Evolutionary conservation across 2,113 vertebrate genomes (phyloP).

Genomic region (Pseudorectes ferrugineus): DNA sequence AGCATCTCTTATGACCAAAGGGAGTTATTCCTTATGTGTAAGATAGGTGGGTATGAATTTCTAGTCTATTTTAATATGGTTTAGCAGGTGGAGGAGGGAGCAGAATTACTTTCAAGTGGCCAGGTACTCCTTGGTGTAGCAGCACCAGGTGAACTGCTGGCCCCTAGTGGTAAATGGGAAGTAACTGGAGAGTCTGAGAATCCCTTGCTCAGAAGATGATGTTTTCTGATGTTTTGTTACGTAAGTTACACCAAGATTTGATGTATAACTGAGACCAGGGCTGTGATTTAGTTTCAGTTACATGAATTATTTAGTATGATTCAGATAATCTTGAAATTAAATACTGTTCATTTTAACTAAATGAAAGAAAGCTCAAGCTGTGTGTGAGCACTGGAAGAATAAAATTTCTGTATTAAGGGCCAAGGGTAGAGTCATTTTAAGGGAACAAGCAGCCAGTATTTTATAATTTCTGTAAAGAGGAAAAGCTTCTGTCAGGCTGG

Average conservation of each 20-base stretch:
- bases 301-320: background rate
- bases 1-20: background rate
- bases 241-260: background rate
- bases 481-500: background rate
- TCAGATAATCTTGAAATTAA: background rate
- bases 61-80: background rate
- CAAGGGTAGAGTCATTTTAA: background rate
- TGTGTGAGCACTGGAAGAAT: background rate
- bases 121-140: background rate
- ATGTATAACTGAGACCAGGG: background rate
- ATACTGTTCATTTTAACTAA: background rate
- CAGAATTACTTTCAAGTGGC: background rate
- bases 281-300: background rate
- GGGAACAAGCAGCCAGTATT: background rate
- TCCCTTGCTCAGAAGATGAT: background rate
- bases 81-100: background rate
- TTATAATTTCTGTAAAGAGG: background rate
- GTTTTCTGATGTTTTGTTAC: background rate
- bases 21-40: background rate
- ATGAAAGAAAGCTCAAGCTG: background rate
- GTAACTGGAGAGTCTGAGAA: background rate
- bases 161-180: slow-evolving; percentile 19
- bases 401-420: background rate
- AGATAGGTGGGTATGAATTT: background rate
- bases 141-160: slow-evolving; percentile 7